Evolutionary conservation across 2,888 invertebrate species (phyloP), one percentile per base, ranked within the genome.

Genomic region (Drosophila birchii): DNA sequence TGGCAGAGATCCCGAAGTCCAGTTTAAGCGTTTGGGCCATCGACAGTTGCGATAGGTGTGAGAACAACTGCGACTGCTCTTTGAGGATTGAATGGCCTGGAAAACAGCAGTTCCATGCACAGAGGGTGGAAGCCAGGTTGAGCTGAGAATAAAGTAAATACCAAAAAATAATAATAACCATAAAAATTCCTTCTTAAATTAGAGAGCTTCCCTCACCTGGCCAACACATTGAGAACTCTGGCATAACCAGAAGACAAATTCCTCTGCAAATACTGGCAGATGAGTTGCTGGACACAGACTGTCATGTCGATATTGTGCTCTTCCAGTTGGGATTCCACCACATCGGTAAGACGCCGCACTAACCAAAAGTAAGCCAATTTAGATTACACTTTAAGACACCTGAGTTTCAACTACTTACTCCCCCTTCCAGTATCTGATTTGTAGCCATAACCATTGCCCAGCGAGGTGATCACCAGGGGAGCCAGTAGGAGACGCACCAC

Each of bases 301-400:
- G 94, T 94, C 4, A 95, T 92, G 84, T 95, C 94, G 23, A 95
- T 93, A 51, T 95, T 93, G 73, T 94, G 93, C 67, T 93, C 93
- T 0, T 93, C 92, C 51, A 95, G 87, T 14, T 93, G 92, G 47
- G 94, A 93, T 74, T 95, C 95, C 36, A 95, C 84, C 29, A 89
- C 75, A 36, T 90, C 82, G n/a, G 81, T 76, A 5, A 90, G 47
- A 8, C 80, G 78, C 32, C 85, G 84, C 71, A 88, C 92, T 92
- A 44, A 0, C 53, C 56, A 32, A 18, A 14, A 56, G 18, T 2
- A 14, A n/a, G 0, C 1, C 9, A 32, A n/a, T 5, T 51, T 23
- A 36, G 1, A 39, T 32, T 6, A n/a, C 34, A 4, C 8, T 38
- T 23, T 41, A n/a, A 29, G 16, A 51, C 14, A 12, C 1, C 0